Evolutionary conservation across 2,888 invertebrate genomes (phyloP), one percentile per base, ranked within the genome.

Genomic region (Dicyrtoma fusca): DNA sequence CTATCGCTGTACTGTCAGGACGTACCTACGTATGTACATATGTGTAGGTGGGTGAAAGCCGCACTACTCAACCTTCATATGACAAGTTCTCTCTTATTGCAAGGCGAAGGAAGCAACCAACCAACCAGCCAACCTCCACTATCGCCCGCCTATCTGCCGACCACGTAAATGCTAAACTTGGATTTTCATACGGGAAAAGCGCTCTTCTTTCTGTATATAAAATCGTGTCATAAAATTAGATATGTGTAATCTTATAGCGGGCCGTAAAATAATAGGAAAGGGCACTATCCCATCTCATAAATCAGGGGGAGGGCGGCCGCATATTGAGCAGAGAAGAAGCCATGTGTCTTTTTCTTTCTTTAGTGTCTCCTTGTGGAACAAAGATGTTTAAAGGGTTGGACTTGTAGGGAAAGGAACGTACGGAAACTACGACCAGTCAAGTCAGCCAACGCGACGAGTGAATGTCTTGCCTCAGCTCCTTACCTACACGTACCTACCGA

Each of bases 191-290:
- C 10, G 13, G 49, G 17, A 49, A 6, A 49, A 11, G 49, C 14
- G 17, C 19, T 42, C 45, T 17, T 17, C 21, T 63, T 63, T 45
- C 47, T 63, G 63, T 63, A 47, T 63, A 63, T 62, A 47, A 66
- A 72, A 73, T 73, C 73, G 71, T 66, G 66, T 75, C 74, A 75
- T 75, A 74, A 75, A 75, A 75, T 75, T 74, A 71, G 71, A 71
- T 71, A 75, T 68, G 74, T 75, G 71, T 74, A 75, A 74, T 73
- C 71, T 74, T 73, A 74, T 74, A 71, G 71, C 62, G 49, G 55
- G 71, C 71, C 74, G 68, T 73, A 73, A 75, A 75, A 75, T 75
- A 74, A 75, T 75, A 69, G 69, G 68, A 73, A 75, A 69, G 73
- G 73, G 71, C 73, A 71, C 61, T 64, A 71, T 64, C 72, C 73